Evolutionary conservation across 2,113 vertebrate genomes (phyloP).

Genomic region (Oreochromis spilurus): DNA sequence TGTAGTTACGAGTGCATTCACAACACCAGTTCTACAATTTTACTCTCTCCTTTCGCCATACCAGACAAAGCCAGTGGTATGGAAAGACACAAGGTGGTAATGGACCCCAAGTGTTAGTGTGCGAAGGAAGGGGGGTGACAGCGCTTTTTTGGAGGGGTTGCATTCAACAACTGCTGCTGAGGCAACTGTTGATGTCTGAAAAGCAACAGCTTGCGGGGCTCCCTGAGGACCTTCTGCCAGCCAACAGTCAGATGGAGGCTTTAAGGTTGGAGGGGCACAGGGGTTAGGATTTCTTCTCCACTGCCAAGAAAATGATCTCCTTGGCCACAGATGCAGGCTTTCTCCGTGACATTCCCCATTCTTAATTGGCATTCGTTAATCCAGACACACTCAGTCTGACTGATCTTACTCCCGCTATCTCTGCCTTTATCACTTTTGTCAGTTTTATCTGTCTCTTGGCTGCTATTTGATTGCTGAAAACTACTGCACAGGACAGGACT

Average conservation of each 20-base stretch:
- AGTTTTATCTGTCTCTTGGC: not conserved
- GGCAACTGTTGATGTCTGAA: conserved; percentile 70
- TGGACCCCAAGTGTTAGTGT: conserved; percentile 26
- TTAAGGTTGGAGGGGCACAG: conserved; percentile 53
- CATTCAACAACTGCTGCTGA: conserved; percentile 65
- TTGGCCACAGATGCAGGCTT: conserved; percentile 57
- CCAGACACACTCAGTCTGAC: conserved; percentile 5
- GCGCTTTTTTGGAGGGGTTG: conserved; percentile 15
- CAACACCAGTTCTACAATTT: not conserved
- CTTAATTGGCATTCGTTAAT: conserved; percentile 58
- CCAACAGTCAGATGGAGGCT: conserved; percentile 67
- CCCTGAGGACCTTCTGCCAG: conserved; percentile 57
- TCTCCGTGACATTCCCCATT: conserved; percentile 44
- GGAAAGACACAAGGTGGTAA: conserved; percentile 49
- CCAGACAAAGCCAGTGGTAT: not conserved
- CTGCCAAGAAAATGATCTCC: conserved; percentile 61
- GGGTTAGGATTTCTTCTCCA: conserved; percentile 61
- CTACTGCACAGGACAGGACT: conserved; percentile 10
- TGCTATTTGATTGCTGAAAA: conserved; percentile 2
- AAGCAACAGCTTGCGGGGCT: conserved; percentile 67
- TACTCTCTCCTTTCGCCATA: not conserved
- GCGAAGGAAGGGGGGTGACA: not conserved
- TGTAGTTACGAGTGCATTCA: not conserved
- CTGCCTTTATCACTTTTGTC: not conserved
- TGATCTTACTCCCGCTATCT: conserved; percentile 9